These are phyloP conservation scores for Scylla paramamosain DNA, from an alignment of 1,140 invertebrate genomes.

Conservation along the genomic window DNA sequence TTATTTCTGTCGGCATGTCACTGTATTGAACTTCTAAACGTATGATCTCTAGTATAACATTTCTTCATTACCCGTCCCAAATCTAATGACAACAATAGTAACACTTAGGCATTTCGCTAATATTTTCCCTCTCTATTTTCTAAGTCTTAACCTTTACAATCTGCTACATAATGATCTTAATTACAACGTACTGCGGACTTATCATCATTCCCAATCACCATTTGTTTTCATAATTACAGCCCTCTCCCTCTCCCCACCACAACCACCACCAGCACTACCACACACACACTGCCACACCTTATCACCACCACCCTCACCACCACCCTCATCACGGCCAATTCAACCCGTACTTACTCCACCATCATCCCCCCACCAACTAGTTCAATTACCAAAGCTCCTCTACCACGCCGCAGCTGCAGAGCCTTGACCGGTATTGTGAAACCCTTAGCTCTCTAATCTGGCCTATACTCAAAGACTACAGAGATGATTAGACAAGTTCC, in stretches of 20 bases:
- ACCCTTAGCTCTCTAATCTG: no score
- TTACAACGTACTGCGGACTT: not conserved
- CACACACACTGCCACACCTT: not conserved
- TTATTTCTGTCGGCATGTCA: no score
- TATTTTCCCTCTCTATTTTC: not conserved
- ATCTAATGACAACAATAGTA: not conserved
- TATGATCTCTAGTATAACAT: not conserved
- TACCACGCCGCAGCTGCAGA: no score
- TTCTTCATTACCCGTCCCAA: not conserved
- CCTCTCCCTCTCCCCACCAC: not conserved
- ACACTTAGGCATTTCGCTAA: not conserved
- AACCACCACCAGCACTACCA: not conserved
- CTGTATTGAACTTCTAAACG: no score
- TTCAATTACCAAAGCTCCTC: no score
- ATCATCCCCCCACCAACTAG: not conserved
- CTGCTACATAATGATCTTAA: not conserved
- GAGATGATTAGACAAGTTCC: no score
- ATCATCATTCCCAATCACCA: constrained; percentile 5
- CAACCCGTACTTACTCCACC: not conserved
- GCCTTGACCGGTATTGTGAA: no score
- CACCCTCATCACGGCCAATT: not conserved
- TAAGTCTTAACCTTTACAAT: not conserved
- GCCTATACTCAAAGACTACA: no score
- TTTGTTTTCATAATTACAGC: not conserved
- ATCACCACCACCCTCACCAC: not conserved